Evolutionary conservation across 2,888 invertebrate species (phyloP), one percentile per base, ranked within the genome.

Genomic region (Tetragonula carbonaria): DNA sequence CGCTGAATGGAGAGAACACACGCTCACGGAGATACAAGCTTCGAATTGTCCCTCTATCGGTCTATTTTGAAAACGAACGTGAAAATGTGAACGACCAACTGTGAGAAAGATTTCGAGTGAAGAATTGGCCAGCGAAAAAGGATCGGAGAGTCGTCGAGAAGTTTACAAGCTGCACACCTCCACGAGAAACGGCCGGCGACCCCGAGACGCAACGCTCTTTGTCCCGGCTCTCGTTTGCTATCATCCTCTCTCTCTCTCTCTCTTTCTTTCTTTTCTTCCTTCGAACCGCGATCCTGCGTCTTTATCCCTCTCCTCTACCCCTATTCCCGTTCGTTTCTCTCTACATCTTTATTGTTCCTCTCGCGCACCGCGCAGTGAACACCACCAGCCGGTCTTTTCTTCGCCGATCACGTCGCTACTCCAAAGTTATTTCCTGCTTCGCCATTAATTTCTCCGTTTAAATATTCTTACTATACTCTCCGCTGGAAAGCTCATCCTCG

Each of bases 141-240:
- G 23, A 23, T 13, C 4, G 16, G 14, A 50, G 23, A 59, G 59
- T 72, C 28, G 16, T 38, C 28, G 59, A 57, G 63, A 62, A 38
- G 57, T 62, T 74, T 62, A 82, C 84, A 79, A 79, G 83, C 86
- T 89, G 89, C 86, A 89, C 91, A 90, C 91, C 89, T 91, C 45
- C 45, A 90, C 87, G 82, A 90, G 88, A 86, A 90, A 92, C 90
- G 92, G 90, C 82, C 91, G 91, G 90, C 91, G 91, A 92, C 91
- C 91, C 90, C 90, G 77, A 80, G 74, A 80, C 75, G 18, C 66
- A 57, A 66, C 82, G 88, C 87, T 91, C 91, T 91, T 91, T 90
- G 91, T 91, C 91, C 90, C 85, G n/a, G 70, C 65, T 28, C 68
- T n/a, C 66, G 23, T 53, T 72, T 82, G 70, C 66, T 77, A 76